A percentile compares a stretch with the other conserved stretches of the same genome.
phyloP scores from a whole-genome alignment of 2,888 invertebrate species.

The Lasioglossum oenotherae region DNA sequence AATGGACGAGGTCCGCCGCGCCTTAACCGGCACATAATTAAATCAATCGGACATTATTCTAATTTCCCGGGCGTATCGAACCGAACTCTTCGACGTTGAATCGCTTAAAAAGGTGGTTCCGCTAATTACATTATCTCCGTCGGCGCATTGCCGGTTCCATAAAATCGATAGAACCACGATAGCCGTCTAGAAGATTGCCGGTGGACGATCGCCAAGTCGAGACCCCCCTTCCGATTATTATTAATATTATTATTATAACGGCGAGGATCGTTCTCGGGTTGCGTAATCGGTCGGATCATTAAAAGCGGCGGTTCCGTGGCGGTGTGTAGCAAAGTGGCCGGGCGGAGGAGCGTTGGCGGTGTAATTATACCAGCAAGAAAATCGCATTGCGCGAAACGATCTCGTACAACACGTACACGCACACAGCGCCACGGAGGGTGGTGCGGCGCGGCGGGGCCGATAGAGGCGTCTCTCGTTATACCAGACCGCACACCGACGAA shows the following conservation, averaged over 20 bases:
- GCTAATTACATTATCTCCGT: not conserved
- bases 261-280: slow-evolving; percentile 51
- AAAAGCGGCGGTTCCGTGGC: slow-evolving; percentile 32
- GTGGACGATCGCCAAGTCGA: slow-evolving; percentile 63
- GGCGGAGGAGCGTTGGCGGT: slow-evolving; percentile 39
- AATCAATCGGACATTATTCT: not conserved
- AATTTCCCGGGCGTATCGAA: not conserved
- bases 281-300: slow-evolving; percentile 43
- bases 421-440: not conserved
- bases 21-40: not conserved
- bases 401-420: slow-evolving; percentile 69
- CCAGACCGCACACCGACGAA: slow-evolving; percentile 35
- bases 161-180: slow-evolving; percentile 19
- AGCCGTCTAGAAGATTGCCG: not conserved
- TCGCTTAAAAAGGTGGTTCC: not conserved
- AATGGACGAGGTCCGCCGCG: not conserved
- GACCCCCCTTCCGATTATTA: slow-evolving; percentile 38
- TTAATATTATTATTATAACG: slow-evolving; percentile 51
- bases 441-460: not conserved
- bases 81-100: not conserved
- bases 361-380: slow-evolving; percentile 77
- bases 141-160: not conserved
- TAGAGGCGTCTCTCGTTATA: slow-evolving; percentile 7
- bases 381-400: slow-evolving; percentile 76
- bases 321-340: slow-evolving; percentile 34